Evolutionary conservation across 1,140 invertebrate species (phyloP).

Genomic region (Drosophila repletoides): DNA sequence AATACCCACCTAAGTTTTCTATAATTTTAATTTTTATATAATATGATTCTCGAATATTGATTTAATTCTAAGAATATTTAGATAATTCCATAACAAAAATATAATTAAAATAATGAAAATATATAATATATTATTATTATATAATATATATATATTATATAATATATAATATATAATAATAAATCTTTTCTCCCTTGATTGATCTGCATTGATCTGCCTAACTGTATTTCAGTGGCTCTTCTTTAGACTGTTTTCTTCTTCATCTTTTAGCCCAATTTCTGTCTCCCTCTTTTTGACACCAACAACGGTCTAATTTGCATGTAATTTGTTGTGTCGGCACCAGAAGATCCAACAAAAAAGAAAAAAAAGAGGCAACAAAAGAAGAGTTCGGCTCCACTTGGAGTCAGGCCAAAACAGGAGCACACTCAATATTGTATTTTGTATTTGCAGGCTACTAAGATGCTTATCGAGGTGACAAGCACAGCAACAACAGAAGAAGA

Average conservation of each 20-base stretch:
- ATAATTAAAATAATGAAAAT: too few relatives aligned
- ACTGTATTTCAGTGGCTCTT: too few relatives aligned
- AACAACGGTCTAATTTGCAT: constrained; percentile 61
- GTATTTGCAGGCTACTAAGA: constrained; percentile 35
- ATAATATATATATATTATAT: too few relatives aligned
- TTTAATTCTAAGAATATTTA: too few relatives aligned
- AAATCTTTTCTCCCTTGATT: too few relatives aligned
- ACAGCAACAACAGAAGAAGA: constrained; percentile 7
- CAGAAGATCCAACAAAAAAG: constrained; percentile 7
- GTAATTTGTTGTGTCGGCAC: constrained; percentile 62
- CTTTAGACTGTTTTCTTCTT: neutral
- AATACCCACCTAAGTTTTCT: too few relatives aligned
- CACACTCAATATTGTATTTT: constrained; percentile 64
- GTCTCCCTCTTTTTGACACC: neutral
- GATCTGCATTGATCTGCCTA: too few relatives aligned
- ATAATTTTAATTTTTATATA: too few relatives aligned
- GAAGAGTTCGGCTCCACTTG: constrained; percentile 28
- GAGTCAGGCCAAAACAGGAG: constrained; percentile 27
- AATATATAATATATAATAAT: too few relatives aligned
- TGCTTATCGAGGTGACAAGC: constrained; percentile 70
- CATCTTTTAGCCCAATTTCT: neutral
- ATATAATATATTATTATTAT: too few relatives aligned
- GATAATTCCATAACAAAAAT: too few relatives aligned
- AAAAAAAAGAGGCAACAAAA: neutral
- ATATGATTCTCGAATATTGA: too few relatives aligned